Evolutionary conservation across 2,888 invertebrate species (phyloP), one percentile per base, ranked within the genome.

Genomic region (Anaspis maculata): DNA sequence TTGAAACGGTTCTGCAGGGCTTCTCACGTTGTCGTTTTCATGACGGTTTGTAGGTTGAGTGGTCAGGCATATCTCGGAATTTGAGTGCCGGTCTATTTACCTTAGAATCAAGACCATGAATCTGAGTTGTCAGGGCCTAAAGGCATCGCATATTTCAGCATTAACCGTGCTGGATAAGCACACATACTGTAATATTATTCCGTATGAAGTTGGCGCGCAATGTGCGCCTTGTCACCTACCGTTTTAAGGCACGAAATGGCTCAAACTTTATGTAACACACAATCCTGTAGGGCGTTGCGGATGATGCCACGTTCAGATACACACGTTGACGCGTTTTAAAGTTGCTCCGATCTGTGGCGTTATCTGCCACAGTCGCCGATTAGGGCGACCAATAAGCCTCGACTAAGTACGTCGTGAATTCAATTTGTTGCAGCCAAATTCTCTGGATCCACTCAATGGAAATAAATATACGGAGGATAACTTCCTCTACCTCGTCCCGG

Each of bases 41-140:
- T 43, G 30, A 37, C 39, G 38, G 40, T 44, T 40, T 43, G 46
- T 43, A 41, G 46, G 44, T 41, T 45, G 45, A 50, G 44, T 44
- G 45, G 49, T 48, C 45, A 48, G 47, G 48, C 49, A 51, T 46
- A 52, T 51, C 45, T 44, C 32, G 41, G 39, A 45, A 48, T 52
- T 51, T 54, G 53, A 51, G 48, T 50, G 37, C 43, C 39, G 51
- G 41, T 51, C 42, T 53, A 48, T 54, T 52, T 54, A 53, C 51
- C 42, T 48, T 46, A 38, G 52, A 49, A 51, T 53, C 50, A 56
- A 39, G 50, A 42, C 45, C 37, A 51, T 54, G 53, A 54, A 54
- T 54, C 44, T 49, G 41, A 46, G 42, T 48, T 54, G 51, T 51
- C 54, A 53, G 41, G n/a, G 47, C 48, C 41, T 43, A 43, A 43